Evolutionary conservation across 1,140 invertebrate genomes (phyloP).

Genomic region (Drosophila paulistorum): DNA sequence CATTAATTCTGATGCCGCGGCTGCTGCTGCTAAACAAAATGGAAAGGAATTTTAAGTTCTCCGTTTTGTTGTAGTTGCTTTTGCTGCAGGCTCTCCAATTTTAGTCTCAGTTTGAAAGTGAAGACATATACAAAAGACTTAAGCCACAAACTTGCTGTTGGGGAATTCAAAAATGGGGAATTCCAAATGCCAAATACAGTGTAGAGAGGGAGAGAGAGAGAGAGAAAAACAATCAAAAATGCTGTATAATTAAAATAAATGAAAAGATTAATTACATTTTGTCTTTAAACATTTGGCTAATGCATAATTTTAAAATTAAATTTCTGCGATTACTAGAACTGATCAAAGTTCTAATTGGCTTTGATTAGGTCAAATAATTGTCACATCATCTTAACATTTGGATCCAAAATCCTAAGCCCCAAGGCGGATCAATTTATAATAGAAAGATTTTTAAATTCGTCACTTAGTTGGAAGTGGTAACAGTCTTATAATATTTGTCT

Average conservation of each 20-base stretch:
- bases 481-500: no score
- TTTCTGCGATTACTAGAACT: not conserved
- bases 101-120: conserved; percentile 9
- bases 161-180: conserved; percentile 21
- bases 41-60: conserved; percentile 59
- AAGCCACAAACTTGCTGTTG: conserved; percentile 38
- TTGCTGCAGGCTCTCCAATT: conserved; percentile 22
- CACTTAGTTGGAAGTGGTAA: no score
- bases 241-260: conserved; percentile 7
- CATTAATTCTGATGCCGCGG: conserved; percentile 70
- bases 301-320: not conserved
- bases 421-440: no score
- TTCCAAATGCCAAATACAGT: conserved; percentile 2
- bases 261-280: not conserved
- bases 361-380: no score
- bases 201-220: not conserved
- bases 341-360: no score
- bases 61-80: conserved; percentile 23
- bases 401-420: no score
- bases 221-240: not conserved
- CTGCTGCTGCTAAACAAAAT: conserved; percentile 57
- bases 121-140: conserved; percentile 31
- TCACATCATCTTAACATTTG: no score
- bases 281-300: not conserved
- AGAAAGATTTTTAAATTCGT: no score